These are phyloP conservation scores for Neodiprion pinetum DNA, from an alignment of 1,140 invertebrate genomes.

Conservation along the genomic window DNA sequence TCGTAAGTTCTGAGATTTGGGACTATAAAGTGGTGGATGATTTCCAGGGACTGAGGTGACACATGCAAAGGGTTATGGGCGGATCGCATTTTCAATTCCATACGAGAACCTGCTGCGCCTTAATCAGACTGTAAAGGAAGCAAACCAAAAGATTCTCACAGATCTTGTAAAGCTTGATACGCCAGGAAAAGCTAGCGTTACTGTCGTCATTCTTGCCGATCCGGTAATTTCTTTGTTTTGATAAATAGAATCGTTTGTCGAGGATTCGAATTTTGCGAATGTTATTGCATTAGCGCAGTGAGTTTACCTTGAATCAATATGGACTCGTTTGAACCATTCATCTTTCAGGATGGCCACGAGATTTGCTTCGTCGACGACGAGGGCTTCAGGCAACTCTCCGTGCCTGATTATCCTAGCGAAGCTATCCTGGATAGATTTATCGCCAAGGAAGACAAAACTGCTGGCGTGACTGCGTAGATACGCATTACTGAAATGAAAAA, in stretches of 20 bases:
- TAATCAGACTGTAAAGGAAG: conserved; percentile 76
- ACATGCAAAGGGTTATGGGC: conserved; percentile 91
- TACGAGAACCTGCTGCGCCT: conserved; percentile 76
- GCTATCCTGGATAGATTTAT: conserved; percentile 82
- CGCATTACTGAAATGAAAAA: background rate
- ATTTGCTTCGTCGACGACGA: conserved; percentile 99
- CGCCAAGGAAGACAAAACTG: conserved; percentile 64
- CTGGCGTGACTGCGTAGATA: background rate
- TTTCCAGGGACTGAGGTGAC: conserved; percentile 71
- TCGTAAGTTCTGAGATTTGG: too few species aligned
- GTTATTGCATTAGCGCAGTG: background rate
- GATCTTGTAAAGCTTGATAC: conserved; percentile 91
- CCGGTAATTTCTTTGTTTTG: conserved; percentile 66
- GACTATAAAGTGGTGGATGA: background rate
- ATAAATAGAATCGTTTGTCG: background rate
- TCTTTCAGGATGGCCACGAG: conserved; percentile 88
- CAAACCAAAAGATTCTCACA: conserved; percentile 81
- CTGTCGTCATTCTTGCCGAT: conserved; percentile 95
- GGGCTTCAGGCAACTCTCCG: conserved; percentile 87
- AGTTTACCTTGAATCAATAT: conserved; percentile 17
- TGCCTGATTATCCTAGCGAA: conserved; percentile 85
- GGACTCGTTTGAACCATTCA: conserved; percentile 24
- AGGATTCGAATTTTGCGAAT: background rate
- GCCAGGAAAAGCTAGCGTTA: conserved; percentile 94
- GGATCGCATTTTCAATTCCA: conserved; percentile 93